Base-by-base conservation (phyloP, 53 echinoderm and acorn worm genomes). In the Paracentrotus lividus region DNA sequence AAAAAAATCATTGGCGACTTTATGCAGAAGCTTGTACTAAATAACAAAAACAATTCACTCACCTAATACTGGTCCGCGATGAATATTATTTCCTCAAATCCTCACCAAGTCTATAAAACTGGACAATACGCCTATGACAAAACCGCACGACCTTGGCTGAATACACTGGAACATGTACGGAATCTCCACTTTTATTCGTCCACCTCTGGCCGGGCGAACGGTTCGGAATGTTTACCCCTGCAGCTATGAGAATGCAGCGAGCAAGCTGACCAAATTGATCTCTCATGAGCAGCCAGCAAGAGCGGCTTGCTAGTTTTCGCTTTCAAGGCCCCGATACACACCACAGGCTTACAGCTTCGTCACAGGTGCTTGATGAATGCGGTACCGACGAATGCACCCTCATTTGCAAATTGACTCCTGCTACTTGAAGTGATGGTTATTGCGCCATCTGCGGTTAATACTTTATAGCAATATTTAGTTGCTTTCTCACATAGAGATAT, bases 241-340 rank as follows among this genome's bases (percentile, higher is more conserved):
- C 72, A 38, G 72, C 40, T 36, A 66, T 36, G 36, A 31, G 32
- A 32, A 29, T 14, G 16, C 40, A 36, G 32, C 36, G 4, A 72
- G 29, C 72, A 16, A 32, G 14, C 40, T 72, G 72, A 40, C 6
- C 72, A 40, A 72, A 72, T 72, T 40, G 40, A 72, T 72, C 72
- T 72, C 1, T 40, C 72, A 72, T n/a, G 69, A 69, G 72, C 13
- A 36, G 13, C 14, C 72, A 40, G 40, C 36, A 6, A 31, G 38
- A 36, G 40, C 72, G 72, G 72, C 38, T 72, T 38, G 72, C 72
- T 72, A n/a, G n/a, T n/a, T 57, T 67, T 72, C 72, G 72, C 72
- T 32, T n/a, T 72, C 72, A n/a, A n/a, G n/a, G n/a, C n/a, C n/a
- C n/a, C n/a, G n/a, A n/a, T n/a, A n/a, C n/a, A n/a, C n/a, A n/a